Evolutionary conservation across 2,888 invertebrate genomes (phyloP), one percentile per base, ranked within the genome.

Genomic region (Lordiphosa fenestrarum): DNA sequence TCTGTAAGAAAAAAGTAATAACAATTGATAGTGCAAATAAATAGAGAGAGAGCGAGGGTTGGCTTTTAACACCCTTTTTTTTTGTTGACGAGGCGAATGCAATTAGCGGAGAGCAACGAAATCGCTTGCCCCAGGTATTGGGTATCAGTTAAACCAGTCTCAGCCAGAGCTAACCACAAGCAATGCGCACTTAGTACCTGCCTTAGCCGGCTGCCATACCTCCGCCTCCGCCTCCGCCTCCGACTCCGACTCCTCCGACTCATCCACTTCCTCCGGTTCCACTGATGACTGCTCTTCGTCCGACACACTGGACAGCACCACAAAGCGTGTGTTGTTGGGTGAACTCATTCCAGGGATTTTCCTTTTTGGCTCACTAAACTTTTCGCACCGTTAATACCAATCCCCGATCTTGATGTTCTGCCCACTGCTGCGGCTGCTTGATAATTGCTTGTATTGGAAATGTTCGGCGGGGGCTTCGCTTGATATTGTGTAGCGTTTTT

Each of bases 371-470:
- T n/a, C n/a, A n/a, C 15, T 15, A 1, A 15, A 15, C 1, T 15
- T 56, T n/a, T 21, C 21, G 21, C 30, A 30, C 42, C 36, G 37
- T 21, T 40, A 51, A 53, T 37, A n/a, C 6, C 30, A 30, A 30
- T 30, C 5, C 15, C 54, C 37, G 44, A 59, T 47, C 61, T 44
- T 50, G 52, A 51, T 53, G 30, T 30, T 30, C 30, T 30, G 30
- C 51, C 71, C 54, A 61, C 71, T 64, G 73, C 46, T 73, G 73
- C 71, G 62, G 60, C 53, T 51, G 65, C 59, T 60, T 80, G 81
- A 76, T 76, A 80, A 80, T 80, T 76, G 73, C 58, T 71, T 30
- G 30, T 30, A 30, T 30, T 30, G 9, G 30, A 30, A 30, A 30
- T 30, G 30, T 30, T 30, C 30, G 73, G 55, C 56, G 62, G 48